Conservation (phyloP, 2,888 invertebrate genomes). For the Eilema depressum region DNA sequence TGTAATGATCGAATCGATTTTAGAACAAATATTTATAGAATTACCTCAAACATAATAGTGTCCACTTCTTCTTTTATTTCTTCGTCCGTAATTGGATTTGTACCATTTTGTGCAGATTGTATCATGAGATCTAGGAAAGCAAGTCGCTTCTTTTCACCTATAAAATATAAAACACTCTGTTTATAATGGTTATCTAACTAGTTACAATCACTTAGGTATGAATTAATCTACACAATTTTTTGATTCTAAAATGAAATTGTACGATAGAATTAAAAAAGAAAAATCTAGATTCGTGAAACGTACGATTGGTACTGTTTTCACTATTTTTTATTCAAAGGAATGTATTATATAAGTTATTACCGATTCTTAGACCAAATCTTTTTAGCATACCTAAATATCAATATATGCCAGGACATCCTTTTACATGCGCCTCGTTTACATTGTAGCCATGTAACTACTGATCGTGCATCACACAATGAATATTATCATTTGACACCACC, state of each 20-base stretch:
- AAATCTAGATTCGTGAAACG: background rate
- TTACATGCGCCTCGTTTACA: too few relatives aligned
- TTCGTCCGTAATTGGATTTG: conserved; percentile 89
- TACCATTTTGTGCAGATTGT: conserved; percentile 93
- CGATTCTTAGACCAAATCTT: too few relatives aligned
- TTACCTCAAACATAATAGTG: conserved; percentile 95
- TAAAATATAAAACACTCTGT: background rate
- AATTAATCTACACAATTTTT: background rate
- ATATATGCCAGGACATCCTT: too few relatives aligned
- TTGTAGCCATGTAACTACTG: too few relatives aligned
- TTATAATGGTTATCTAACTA: background rate
- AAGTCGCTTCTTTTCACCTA: conserved; percentile 92
- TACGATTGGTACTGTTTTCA: background rate
- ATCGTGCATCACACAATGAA: too few relatives aligned
- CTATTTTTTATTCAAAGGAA: too few relatives aligned
- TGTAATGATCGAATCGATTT: background rate
- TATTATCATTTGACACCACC: too few relatives aligned
- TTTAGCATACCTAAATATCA: too few relatives aligned
- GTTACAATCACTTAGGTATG: too few relatives aligned
- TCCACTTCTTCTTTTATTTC: conserved; percentile 96
- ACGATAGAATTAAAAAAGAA: too few relatives aligned
- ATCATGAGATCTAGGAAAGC: conserved; percentile 96
- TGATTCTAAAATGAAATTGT: too few relatives aligned
- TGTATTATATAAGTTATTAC: too few relatives aligned
- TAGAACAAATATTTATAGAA: background rate